A percentile compares a stretch with the other conserved stretches of the same genome.
Conservation (phyloP, 2,113 vertebrate genomes). For the Dipodomys merriami region DNA sequence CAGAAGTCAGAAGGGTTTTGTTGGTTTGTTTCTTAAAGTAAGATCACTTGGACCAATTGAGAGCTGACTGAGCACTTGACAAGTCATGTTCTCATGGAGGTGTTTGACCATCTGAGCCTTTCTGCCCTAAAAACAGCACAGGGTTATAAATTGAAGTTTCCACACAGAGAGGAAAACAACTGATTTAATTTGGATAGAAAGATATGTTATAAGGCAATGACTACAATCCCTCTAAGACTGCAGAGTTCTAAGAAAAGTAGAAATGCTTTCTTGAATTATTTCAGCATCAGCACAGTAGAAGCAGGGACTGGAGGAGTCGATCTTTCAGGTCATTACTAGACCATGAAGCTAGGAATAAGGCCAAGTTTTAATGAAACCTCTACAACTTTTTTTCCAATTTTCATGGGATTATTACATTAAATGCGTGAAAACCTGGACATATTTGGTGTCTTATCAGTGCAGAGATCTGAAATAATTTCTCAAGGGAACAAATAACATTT, state of each 20-base stretch:
- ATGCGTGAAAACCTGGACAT: slow-evolving; percentile 68
- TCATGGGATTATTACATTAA: slow-evolving; percentile 64
- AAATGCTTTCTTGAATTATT: slow-evolving; percentile 43
- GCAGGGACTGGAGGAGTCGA: not conserved
- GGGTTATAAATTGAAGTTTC: not conserved
- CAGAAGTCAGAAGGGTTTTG: not conserved
- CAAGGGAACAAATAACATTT: slow-evolving; percentile 71
- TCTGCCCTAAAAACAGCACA: not conserved
- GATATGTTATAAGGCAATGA: not conserved
- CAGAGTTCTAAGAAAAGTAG: not conserved
- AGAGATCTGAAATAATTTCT: slow-evolving; percentile 79
- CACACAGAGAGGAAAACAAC: slow-evolving; percentile 1
- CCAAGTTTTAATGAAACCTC: slow-evolving; percentile 63
- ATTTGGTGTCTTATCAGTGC: slow-evolving; percentile 71
- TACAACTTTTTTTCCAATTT: slow-evolving; percentile 49
- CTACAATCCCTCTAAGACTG: not conserved
- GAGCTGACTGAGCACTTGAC: not conserved
- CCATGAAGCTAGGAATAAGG: slow-evolving; percentile 55
- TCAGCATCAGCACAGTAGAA: not conserved
- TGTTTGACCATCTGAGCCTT: not conserved
- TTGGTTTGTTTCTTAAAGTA: not conserved
- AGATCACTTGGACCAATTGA: not conserved
- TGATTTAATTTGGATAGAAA: not conserved
- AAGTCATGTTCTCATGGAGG: not conserved
- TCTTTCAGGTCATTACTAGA: slow-evolving; percentile 33